Percentiles rank a stretch among this genome's conserved stretches.
Evolutionary conservation across 2,888 invertebrate species (phyloP).

Genomic region (Tinea semifulvella): DNA sequence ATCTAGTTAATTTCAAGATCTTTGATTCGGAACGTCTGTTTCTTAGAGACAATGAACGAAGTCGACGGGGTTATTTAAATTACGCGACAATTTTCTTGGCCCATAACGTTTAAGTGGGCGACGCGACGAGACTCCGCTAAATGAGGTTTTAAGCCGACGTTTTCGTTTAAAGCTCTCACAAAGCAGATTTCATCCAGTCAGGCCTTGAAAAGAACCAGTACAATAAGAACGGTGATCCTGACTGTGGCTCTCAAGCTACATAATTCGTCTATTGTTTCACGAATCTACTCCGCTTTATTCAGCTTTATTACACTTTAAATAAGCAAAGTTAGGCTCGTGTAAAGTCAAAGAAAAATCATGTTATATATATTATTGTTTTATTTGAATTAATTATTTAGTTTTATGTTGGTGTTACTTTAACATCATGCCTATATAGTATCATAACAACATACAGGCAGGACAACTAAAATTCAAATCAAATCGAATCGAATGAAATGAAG

Average conservation of each 20-base stretch:
- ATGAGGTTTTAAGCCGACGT: slow-evolving; percentile 59
- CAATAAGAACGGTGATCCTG: slow-evolving; percentile 38
- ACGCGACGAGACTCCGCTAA: slow-evolving; percentile 47
- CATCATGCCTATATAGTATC: no score
- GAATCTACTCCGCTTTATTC: slow-evolving; percentile 29
- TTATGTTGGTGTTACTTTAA: no score
- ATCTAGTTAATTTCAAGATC: no score
- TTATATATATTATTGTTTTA: no score
- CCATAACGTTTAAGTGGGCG: slow-evolving; percentile 50
- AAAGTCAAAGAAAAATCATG: no score
- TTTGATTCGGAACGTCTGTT: slow-evolving; percentile 31
- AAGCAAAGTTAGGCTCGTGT: slow-evolving; percentile 3
- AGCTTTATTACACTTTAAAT: slow-evolving; percentile 13
- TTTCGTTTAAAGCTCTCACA: slow-evolving; percentile 44
- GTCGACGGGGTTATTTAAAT: slow-evolving; percentile 57
- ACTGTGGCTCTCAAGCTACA: slow-evolving; percentile 18
- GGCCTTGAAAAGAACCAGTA: slow-evolving; percentile 31
- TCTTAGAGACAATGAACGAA: slow-evolving; percentile 41
- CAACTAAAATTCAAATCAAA: no score
- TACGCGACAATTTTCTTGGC: slow-evolving; percentile 57
- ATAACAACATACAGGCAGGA: no score
- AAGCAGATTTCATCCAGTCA: slow-evolving; percentile 50
- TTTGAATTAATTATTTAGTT: no score
- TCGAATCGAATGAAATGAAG: no score
- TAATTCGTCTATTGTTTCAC: slow-evolving; percentile 51